Percentiles rank a stretch among this genome's conserved stretches.
Conservation (phyloP, 2,888 invertebrate species). For the Limnephilus lunatus region DNA sequence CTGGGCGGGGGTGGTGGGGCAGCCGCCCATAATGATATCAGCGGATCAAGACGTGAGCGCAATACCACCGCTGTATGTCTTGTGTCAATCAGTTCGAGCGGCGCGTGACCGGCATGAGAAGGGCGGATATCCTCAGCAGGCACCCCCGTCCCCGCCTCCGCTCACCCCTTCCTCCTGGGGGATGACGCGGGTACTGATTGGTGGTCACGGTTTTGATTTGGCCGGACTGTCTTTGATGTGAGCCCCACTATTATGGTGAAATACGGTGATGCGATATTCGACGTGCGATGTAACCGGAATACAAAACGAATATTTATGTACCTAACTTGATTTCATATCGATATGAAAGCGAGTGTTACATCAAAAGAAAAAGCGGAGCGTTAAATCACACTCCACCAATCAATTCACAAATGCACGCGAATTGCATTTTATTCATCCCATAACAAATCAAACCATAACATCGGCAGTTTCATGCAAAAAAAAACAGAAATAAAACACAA, state of each 20-base stretch:
- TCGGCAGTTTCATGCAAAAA: neutral
- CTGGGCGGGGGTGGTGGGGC: conserved; percentile 40
- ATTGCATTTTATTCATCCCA: neutral
- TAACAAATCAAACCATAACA: neutral
- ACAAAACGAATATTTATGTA: conserved; percentile 42
- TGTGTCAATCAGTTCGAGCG: conserved; percentile 65
- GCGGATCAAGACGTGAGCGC: conserved; percentile 73
- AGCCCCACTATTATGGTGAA: conserved; percentile 47
- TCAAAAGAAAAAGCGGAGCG: neutral
- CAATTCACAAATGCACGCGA: neutral
- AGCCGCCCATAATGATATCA: conserved; percentile 66
- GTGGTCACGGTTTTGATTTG: conserved; percentile 65
- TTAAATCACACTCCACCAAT: neutral
- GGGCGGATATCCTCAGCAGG: conserved; percentile 8
- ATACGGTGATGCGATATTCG: conserved; percentile 54
- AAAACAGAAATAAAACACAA: neutral
- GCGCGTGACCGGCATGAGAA: conserved; percentile 65
- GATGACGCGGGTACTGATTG: conserved; percentile 64
- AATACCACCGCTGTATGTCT: conserved; percentile 69
- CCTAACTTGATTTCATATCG: neutral
- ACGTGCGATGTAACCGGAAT: conserved; percentile 45
- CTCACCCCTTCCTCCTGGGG: conserved; percentile 17
- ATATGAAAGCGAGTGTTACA: neutral
- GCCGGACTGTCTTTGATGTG: conserved; percentile 64
- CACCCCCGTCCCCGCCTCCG: conserved; percentile 11